Conservation (phyloP, 2,797 vertebrate species). For the Lithobates pipiens region DNA sequence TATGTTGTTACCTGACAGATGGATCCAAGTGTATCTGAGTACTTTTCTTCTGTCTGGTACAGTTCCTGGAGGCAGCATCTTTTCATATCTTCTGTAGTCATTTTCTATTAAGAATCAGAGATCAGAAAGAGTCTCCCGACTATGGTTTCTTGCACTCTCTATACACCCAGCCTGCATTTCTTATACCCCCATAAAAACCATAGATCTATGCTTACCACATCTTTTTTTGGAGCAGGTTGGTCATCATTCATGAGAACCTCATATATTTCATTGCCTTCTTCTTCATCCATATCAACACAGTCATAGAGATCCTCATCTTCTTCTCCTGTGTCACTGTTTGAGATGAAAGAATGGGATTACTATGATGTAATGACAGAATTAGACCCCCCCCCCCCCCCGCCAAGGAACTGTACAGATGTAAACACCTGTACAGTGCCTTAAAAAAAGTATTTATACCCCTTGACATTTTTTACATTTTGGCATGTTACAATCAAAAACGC, state of each 20-base stretch:
- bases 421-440: too few species aligned
- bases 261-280: constrained; percentile 89
- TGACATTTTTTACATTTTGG: too few species aligned
- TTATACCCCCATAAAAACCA: too few species aligned
- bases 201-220: constrained; percentile 37
- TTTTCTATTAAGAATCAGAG: constrained; percentile 73
- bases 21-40: constrained; percentile 84
- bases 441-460: too few species aligned
- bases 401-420: too few species aligned
- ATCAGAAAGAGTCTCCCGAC: not conserved
- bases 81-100: constrained; percentile 81
- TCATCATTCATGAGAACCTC: constrained; percentile 90
- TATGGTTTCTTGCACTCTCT: too few species aligned
- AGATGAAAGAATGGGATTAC: not conserved
- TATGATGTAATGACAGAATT: too few species aligned
- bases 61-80: constrained; percentile 91
- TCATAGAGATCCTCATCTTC: constrained; percentile 93
- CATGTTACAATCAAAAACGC: too few species aligned
- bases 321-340: constrained; percentile 86
- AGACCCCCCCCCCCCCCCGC: too few species aligned
- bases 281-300: constrained; percentile 88
- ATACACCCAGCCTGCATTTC: too few species aligned
- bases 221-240: not conserved
- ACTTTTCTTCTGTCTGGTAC: constrained; percentile 90
- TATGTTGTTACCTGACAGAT: constrained; percentile 79